Evolutionary conservation across 2,113 vertebrate species (phyloP).

Genomic region (Bathybates hornii): DNA sequence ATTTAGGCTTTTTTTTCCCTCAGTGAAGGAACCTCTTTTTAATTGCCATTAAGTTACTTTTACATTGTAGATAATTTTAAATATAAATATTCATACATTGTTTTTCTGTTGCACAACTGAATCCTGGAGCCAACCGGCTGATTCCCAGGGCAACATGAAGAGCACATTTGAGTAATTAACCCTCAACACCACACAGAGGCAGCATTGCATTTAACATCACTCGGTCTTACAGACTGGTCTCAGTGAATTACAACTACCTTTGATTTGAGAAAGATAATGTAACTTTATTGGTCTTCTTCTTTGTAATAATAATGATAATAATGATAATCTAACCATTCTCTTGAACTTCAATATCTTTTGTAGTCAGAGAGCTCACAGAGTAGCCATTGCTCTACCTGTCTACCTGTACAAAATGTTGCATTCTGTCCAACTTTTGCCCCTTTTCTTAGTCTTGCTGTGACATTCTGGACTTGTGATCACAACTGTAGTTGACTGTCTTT

Average conservation of each 20-base stretch:
- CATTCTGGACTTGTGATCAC: not conserved
- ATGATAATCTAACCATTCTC: not conserved
- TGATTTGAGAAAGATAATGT: not conserved
- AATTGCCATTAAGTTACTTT: not conserved
- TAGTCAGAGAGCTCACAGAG: not conserved
- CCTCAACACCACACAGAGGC: constrained; percentile 58
- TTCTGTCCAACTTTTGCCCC: not conserved
- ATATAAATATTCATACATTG: not conserved
- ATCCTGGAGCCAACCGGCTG: not conserved
- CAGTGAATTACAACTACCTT: not conserved
- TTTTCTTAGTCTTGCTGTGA: not conserved
- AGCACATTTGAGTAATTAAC: constrained; percentile 33
- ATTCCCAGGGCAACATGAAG: not conserved
- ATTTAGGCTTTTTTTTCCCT: not conserved
- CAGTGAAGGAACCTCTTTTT: not conserved
- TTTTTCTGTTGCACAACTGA: not conserved
- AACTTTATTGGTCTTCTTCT: not conserved
- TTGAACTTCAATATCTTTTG: not conserved
- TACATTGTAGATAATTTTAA: not conserved
- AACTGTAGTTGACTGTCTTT: not conserved
- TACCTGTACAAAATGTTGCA: not conserved
- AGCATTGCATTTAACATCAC: constrained; percentile 51
- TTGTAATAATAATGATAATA: not conserved
- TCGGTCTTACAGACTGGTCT: not conserved
- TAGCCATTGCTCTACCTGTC: not conserved